A percentile compares a stretch with the other conserved stretches of the same genome.
Evolutionary conservation across 1,140 invertebrate genomes (phyloP).

Genomic region (Colletes latitarsis): DNA sequence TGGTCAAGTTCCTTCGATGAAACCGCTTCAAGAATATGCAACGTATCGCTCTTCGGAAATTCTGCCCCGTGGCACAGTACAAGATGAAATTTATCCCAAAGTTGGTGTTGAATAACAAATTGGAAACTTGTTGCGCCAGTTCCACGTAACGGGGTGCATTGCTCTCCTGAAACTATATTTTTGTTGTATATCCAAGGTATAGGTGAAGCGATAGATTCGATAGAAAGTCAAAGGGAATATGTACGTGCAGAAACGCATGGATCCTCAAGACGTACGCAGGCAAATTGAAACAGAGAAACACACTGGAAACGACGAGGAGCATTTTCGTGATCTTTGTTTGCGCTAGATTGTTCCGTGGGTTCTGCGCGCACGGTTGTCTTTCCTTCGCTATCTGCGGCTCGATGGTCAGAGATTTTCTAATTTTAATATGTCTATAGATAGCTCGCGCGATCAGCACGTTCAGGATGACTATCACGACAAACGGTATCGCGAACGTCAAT

Average conservation of each 20-base stretch:
- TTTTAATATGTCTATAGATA: slow-evolving; percentile 83
- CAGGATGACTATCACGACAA: slow-evolving; percentile 86
- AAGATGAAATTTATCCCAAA: slow-evolving; percentile 94
- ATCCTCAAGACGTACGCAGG: slow-evolving; percentile 87
- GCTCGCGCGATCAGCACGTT: slow-evolving; percentile 86
- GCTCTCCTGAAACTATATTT: slow-evolving; percentile 48
- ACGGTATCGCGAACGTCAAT: slow-evolving; percentile 87
- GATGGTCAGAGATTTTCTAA: slow-evolving; percentile 82
- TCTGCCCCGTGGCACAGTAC: slow-evolving; percentile 90
- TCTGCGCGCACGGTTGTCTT: slow-evolving; percentile 62
- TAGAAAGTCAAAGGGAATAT: slow-evolving; percentile 42
- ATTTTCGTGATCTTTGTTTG: slow-evolving; percentile 90
- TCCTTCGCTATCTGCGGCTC: slow-evolving; percentile 71
- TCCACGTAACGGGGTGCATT: slow-evolving; percentile 69
- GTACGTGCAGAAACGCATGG: slow-evolving; percentile 83
- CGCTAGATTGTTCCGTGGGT: slow-evolving; percentile 74
- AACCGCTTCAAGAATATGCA: slow-evolving; percentile 72
- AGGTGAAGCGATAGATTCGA: not conserved
- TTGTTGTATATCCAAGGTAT: not conserved
- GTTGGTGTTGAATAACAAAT: slow-evolving; percentile 89
- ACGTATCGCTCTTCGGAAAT: slow-evolving; percentile 86
- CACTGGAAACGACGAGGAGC: slow-evolving; percentile 89
- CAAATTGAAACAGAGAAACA: slow-evolving; percentile 90
- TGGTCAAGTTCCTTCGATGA: slow-evolving; percentile 59
- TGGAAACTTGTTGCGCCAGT: slow-evolving; percentile 83